Evolutionary conservation across 1,140 invertebrate species (phyloP), one percentile per base, ranked within the genome.

Genomic region (Leptinotarsa lineolata): DNA sequence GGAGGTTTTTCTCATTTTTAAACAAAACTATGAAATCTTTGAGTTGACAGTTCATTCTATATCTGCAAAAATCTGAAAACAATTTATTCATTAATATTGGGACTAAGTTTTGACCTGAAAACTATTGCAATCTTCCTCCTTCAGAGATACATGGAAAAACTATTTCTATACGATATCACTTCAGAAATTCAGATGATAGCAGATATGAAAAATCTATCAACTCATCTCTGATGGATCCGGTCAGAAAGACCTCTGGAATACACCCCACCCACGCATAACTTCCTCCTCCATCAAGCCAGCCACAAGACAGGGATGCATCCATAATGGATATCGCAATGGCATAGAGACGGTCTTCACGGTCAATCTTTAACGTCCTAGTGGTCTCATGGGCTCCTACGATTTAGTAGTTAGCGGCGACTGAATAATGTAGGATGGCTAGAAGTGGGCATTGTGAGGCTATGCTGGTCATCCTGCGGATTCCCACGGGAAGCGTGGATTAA

Each of bases 401-500:
- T 78, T 77, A 77, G 79, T 76, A 76, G 79, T 78, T 77, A 78
- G 76, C 74, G 67, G 68, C 68, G 74, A 77, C 76, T 80, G 78
- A 80, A 80, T 80, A 80, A 80, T 80, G 79, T 78, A 80, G 77
- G 74, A 76, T 46, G 74, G 70, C 74, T 75, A 30, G 48, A 54
- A 75, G 67, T 72, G 78, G 76, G 78, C 76, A 79, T 77, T 75
- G 77, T 77, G 73, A 75, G 74, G 74, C 74, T 65, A 74, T 77
- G 76, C 74, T 72, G 78, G 78, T 77, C 78, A 79, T 77, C 78
- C 78, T 73, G 72, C 48, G 64, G 61, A 68, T 74, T 77, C 78
- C 76, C 72, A 39, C 22, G 74, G 77, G 78, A 79, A 76, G 74
- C 76, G 78, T 67, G 78, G 78, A 80, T 80, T 80, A 78, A 78